A percentile compares a stretch with the other conserved stretches of the same genome.
phyloP scores from a whole-genome alignment of 2,113 vertebrate genomes.

The Ceuthmochares aereus region DNA sequence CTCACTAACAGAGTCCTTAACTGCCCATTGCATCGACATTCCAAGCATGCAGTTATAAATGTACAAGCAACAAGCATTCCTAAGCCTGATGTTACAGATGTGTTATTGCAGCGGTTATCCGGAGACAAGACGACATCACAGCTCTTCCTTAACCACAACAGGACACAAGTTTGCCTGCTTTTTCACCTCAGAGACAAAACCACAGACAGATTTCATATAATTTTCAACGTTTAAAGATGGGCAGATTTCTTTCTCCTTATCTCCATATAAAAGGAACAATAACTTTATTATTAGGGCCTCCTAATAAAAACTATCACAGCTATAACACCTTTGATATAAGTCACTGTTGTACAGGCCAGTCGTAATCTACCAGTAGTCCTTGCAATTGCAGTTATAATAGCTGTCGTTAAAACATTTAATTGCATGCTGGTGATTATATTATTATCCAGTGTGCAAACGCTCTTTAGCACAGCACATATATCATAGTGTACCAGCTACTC shows the following conservation, averaged over 20 bases:
- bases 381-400: slow-evolving; percentile 4
- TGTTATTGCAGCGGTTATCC: background rate
- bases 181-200: background rate
- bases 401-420: slow-evolving; percentile 28
- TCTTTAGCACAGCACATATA: background rate
- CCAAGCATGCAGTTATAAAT: background rate
- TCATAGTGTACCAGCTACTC: background rate
- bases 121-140: background rate
- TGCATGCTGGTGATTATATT: background rate
- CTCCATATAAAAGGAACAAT: background rate
- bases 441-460: background rate
- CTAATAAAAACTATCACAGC: slow-evolving; percentile 6
- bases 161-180: background rate
- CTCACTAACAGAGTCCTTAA: background rate
- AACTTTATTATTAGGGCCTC: background rate
- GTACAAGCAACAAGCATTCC: background rate
- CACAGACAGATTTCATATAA: background rate
- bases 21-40: background rate
- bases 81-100: background rate
- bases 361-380: slow-evolving; percentile 6
- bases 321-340: background rate
- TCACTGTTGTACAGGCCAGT: background rate
- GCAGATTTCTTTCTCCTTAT: background rate
- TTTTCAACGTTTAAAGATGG: background rate
- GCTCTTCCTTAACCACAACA: background rate